These are phyloP conservation scores for Eristalis intricaria DNA, from an alignment of 2,888 invertebrate genomes.

Conservation along the genomic window DNA sequence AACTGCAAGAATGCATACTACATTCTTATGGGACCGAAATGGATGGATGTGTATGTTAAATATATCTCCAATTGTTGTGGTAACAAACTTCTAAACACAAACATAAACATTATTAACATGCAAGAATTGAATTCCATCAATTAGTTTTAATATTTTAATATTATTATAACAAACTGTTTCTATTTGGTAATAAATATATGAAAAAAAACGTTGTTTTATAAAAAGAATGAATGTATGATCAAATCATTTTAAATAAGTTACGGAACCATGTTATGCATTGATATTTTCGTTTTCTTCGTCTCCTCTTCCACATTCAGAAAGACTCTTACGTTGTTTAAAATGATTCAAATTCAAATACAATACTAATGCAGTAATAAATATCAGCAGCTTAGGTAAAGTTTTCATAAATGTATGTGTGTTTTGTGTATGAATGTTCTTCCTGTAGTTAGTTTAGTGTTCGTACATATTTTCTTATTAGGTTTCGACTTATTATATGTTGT, in stretches of 20 bases:
- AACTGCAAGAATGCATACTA: constrained; percentile 28
- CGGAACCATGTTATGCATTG: constrained; percentile 47
- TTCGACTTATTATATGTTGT: constrained; percentile 28
- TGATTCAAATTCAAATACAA: constrained; percentile 21
- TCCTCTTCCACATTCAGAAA: not conserved
- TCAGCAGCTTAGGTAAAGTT: constrained; percentile 61
- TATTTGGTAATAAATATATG: constrained; percentile 51
- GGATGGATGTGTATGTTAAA: constrained; percentile 53
- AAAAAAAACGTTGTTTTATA: constrained; percentile 62
- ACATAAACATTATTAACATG: constrained; percentile 46
- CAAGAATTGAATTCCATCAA: constrained; percentile 33
- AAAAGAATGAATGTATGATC: constrained; percentile 35
- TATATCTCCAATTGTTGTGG: constrained; percentile 40
- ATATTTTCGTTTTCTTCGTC: not conserved
- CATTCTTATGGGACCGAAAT: constrained; percentile 40
- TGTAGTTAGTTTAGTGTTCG: constrained; percentile 47
- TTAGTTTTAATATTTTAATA: constrained; percentile 26
- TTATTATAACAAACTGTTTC: constrained; percentile 55
- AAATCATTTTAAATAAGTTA: constrained; percentile 43
- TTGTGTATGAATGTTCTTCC: constrained; percentile 33
- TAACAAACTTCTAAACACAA: constrained; percentile 56
- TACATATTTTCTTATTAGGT: constrained; percentile 26
- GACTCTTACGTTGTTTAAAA: constrained; percentile 24
- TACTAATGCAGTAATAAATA: constrained; percentile 59
- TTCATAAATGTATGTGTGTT: constrained; percentile 31